Evolutionary conservation across 2,888 invertebrate species (phyloP).

Genomic region (Orthosia gothica): DNA sequence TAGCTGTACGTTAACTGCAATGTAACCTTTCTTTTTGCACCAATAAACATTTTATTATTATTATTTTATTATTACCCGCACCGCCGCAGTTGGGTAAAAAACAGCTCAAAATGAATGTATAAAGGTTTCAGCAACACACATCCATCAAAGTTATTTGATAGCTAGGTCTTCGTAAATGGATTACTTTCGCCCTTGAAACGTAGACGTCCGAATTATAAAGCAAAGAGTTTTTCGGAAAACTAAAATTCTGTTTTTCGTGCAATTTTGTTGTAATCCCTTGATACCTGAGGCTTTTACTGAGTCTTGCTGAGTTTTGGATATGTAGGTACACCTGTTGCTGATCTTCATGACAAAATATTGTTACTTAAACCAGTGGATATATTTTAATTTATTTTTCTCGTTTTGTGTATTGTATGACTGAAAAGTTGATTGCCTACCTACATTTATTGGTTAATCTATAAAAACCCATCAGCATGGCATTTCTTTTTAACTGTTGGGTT

Average conservation of each 20-base stretch:
- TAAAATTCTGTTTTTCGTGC: conserved; percentile 5
- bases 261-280: conserved; percentile 33
- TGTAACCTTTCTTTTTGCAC: no score
- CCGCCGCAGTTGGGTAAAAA: not conserved
- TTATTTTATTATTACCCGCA: no score
- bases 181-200: conserved; percentile 25
- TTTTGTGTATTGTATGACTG: no score
- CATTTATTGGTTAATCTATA: no score
- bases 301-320: conserved; percentile 3
- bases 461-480: no score
- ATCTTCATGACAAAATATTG: not conserved
- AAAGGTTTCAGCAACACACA: conserved; percentile 22
- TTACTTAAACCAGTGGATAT: not conserved
- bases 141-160: conserved; percentile 41
- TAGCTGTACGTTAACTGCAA: no score
- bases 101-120: not conserved
- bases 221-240: conserved; percentile 6
- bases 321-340: conserved; percentile 8
- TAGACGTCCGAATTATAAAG: conserved; percentile 9
- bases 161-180: conserved; percentile 31
- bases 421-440: not conserved
- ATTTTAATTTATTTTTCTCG: not conserved
- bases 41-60: no score
- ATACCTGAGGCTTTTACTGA: conserved; percentile 18
- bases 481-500: no score